Base-by-base conservation (phyloP, 2,888 invertebrate species). In the Acrocyrtus sp. region DNA sequence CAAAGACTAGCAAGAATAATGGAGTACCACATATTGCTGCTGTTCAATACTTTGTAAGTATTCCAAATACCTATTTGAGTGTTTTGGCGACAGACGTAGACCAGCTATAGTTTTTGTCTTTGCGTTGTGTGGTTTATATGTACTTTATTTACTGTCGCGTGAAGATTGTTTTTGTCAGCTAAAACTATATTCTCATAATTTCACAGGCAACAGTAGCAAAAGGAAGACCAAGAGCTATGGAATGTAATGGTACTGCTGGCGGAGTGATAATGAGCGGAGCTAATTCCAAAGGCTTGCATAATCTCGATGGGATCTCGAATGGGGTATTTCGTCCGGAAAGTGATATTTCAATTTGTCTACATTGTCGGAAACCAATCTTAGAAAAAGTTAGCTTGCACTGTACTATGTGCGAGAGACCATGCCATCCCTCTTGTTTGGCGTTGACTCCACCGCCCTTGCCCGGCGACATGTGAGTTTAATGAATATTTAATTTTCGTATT, bases 381-480 rank as follows among this genome's bases (percentile, higher is more conserved):
- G 74, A 74, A 12, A 62, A 72, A 50, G 69, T 78, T 53, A 73
- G 78, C 29, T 65, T 81, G 56, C 74, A 74, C 21, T 81, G 81
- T 41, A 77, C 79, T 43, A 72, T 81, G 73, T 81, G 81, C 48
- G 75, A 73, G 43, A 56, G 76, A 39, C 74, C 77, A n/a, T 79
- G 79, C 67, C 81, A 80, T 67, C 63, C 77, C n/a, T 63, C 60
- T 1, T 81, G 81, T 48, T 53, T 78, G n/a, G 66, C 77, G 21
- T 51, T 78, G 8, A 73, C 72, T 17, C 79, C 81, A 1, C 58
- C 62, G 12, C 79, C 81, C 6, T 58, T 80, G 24, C 74, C 78
- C 27, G 81, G 81, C 24, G 81, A 81, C 53, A 68, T 72, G 80
- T 81, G 70, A 65, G 77, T 62, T 15, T 47, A 6, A 8, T 34